A percentile compares a stretch with the other conserved stretches of the same genome.
Evolutionary conservation across 1,140 invertebrate species (phyloP).

Genomic region (Gryon sp.): DNA sequence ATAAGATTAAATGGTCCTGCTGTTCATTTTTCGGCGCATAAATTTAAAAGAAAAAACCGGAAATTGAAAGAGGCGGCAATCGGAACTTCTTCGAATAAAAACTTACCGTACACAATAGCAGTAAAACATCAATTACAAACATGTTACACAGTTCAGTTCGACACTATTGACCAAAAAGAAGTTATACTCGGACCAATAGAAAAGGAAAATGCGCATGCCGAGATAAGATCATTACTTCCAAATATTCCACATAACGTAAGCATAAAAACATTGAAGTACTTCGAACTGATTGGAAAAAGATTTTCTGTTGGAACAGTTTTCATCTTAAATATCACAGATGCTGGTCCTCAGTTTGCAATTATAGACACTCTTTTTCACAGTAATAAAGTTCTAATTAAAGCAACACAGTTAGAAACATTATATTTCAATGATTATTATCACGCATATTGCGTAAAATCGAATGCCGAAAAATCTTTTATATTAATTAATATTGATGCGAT

Average conservation of each 20-base stretch:
- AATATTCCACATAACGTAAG: background rate
- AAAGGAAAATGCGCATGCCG: background rate
- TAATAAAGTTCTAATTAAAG: background rate
- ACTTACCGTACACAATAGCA: constrained; percentile 14
- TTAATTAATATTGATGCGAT: background rate
- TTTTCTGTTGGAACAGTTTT: constrained; percentile 18
- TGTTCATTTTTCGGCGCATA: constrained; percentile 3
- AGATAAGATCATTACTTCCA: constrained; percentile 1
- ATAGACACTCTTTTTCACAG: background rate
- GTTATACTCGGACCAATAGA: constrained; percentile 6
- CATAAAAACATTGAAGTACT: constrained; percentile 4
- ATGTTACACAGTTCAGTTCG: constrained; percentile 6
- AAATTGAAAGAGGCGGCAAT: constrained; percentile 13
- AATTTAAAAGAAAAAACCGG: constrained; percentile 16
- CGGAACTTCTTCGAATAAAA: constrained; percentile 11
- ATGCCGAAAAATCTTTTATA: background rate
- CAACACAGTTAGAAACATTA: constrained; percentile 9
- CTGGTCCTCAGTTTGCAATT: background rate
- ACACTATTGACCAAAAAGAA: background rate
- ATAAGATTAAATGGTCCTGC: constrained; percentile 5
- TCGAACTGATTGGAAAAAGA: constrained; percentile 20
- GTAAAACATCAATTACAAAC: constrained; percentile 25
- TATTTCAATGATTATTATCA: constrained; percentile 19
- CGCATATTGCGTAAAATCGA: constrained; percentile 2
- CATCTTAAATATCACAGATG: background rate